Evolutionary conservation across 2,113 vertebrate species (phyloP), one percentile per base, ranked within the genome.

Genomic region (Carettochelys insculpta): DNA sequence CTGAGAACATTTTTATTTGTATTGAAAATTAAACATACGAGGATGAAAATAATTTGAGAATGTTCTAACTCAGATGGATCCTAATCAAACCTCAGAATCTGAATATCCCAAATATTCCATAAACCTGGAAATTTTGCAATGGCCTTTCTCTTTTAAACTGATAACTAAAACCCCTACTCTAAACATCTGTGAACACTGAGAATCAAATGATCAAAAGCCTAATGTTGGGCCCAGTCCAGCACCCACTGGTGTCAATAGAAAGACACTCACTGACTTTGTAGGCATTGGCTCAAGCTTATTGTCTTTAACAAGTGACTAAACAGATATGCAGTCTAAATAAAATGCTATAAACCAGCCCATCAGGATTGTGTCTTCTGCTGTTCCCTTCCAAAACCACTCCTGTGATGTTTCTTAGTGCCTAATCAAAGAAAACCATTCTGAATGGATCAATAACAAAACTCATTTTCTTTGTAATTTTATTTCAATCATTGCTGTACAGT

Each of bases 21-120:
- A 96, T 96, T 94, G 91, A 87, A 96, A 96, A 95, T 95, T 89
- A 95, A 90, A 91, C n/a, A 27, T 95, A 90, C 95, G 94, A 47
- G 92, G 93, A 92, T 81, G 71, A 90, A 94, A 97, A 96, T n/a
- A 94, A 90, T 90, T 93, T 94, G 94, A 95, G 96, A 92, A 87
- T 47, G 19, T 3, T 85, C 47, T 92, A 87, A 83, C 48, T 86
- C 79, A 94, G 91, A 90, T 77, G 77, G 68, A 84, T 91, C 85
- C 76, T 95, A 94, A 20, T 50, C 80, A 52, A 43, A 91, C n/a
- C 8, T 80, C 20, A 88, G 83, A 34, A 90, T 92, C 61, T 86
- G 82, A 77, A 73, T 8, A 86, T 68, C 75, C 11, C 54, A 94
- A 80, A 91, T 22, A 73, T 78, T 47, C 4, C 25, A 48, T 87